Percentiles rank a stretch among this genome's conserved stretches.
These are phyloP conservation scores for Pseudococcus longispinus DNA, from an alignment of 2,888 invertebrate genomes.

Conservation along the genomic window DNA sequence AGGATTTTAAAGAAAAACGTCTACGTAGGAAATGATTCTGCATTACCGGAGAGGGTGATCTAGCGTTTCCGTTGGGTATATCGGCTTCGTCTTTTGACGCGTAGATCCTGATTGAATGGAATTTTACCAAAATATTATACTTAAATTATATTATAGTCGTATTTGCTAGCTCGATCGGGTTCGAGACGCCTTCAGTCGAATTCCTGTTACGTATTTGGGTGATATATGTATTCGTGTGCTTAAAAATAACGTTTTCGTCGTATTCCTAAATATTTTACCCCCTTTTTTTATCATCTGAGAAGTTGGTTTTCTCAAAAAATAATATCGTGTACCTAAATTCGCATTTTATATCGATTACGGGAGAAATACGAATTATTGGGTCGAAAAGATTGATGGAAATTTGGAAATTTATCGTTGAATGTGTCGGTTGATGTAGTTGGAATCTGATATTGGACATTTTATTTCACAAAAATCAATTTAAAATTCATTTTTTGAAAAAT, in stretches of 20 bases:
- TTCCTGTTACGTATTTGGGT: background rate
- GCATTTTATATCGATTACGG: background rate
- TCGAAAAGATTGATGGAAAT: background rate
- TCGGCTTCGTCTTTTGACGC: conserved; percentile 36
- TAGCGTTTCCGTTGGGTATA: conserved; percentile 29
- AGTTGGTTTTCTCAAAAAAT: background rate
- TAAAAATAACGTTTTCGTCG: no score
- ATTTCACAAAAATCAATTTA: no score
- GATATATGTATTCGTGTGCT: background rate
- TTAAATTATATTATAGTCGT: background rate
- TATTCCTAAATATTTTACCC: background rate
- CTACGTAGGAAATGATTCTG: conserved; percentile 56
- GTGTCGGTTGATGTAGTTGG: no score
- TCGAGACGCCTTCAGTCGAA: background rate
- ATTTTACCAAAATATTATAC: background rate
- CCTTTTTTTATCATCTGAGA: no score
- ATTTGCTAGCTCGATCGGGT: background rate
- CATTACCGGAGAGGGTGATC: conserved; percentile 18
- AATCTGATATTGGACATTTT: no score
- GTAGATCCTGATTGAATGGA: conserved; percentile 38
- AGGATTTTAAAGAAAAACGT: conserved; percentile 58
- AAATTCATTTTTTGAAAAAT: background rate
- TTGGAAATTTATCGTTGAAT: background rate
- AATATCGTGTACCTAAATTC: background rate
- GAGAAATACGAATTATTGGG: background rate